phyloP scores from a whole-genome alignment of 2,888 invertebrate genomes.

The Oscheius myriophilus region DNA sequence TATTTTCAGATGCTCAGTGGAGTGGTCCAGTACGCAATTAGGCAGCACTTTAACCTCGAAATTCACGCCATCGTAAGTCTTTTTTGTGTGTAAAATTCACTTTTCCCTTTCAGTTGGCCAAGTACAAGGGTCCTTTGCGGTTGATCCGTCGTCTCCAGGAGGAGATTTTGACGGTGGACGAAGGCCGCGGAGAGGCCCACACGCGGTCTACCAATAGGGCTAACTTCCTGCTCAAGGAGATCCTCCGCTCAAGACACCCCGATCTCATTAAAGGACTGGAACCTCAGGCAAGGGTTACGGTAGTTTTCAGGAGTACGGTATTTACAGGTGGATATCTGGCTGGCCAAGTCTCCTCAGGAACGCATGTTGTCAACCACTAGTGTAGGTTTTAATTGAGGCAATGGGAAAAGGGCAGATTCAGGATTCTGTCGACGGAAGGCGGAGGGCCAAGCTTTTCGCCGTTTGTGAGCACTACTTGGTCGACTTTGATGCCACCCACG shows the following conservation, averaged over 20 bases:
- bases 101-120: slow-evolving; percentile 42
- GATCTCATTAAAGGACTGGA: slow-evolving; percentile 45
- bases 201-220: slow-evolving; percentile 41
- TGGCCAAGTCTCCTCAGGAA: slow-evolving; percentile 49
- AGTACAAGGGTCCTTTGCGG: slow-evolving; percentile 61
- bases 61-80: slow-evolving; percentile 49
- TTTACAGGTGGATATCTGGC: slow-evolving; percentile 47
- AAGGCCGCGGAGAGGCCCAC: slow-evolving; percentile 37
- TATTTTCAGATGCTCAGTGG: slow-evolving; percentile 40
- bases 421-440: slow-evolving; percentile 9
- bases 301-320: too few relatives aligned
- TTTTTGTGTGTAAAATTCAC: background rate
- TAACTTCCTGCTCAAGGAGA: slow-evolving; percentile 58
- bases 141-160: slow-evolving; percentile 64
- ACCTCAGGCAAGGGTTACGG: slow-evolving; percentile 24
- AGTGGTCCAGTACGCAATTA: slow-evolving; percentile 59
- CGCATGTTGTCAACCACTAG: slow-evolving; percentile 7
- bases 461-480: slow-evolving; percentile 56
- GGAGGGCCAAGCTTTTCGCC: slow-evolving; percentile 41
- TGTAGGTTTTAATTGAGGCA: slow-evolving; percentile 25
- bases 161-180: slow-evolving; percentile 62
- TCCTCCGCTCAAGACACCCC: slow-evolving; percentile 55
- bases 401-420: background rate
- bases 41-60: slow-evolving; percentile 59
- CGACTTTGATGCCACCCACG: slow-evolving; percentile 59